These are phyloP conservation scores for Poecile atricapillus DNA, from an alignment of 2,113 vertebrate species.

Conservation along the genomic window DNA sequence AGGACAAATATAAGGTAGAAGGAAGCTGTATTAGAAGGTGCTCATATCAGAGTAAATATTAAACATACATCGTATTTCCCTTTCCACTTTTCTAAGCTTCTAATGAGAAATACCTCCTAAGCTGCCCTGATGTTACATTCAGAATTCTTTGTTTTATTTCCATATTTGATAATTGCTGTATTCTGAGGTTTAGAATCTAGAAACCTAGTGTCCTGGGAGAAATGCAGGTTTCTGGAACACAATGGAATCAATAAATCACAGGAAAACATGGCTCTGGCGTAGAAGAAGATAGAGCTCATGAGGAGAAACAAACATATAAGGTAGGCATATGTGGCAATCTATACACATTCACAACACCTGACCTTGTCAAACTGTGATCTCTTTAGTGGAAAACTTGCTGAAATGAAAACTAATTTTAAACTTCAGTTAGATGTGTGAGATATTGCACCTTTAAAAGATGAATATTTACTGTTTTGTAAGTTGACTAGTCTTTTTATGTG, in stretches of 20 bases:
- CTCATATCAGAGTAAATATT: background rate
- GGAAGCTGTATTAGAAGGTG: background rate
- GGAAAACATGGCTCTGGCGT: background rate
- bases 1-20: background rate
- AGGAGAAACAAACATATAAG: background rate
- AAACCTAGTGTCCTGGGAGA: background rate
- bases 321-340: background rate
- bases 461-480: background rate
- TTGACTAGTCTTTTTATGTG: background rate
- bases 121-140: background rate
- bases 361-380: background rate
- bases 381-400: background rate
- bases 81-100: background rate
- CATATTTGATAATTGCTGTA: background rate
- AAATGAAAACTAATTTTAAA: background rate
- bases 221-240: background rate
- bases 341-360: background rate
- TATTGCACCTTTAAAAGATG: background rate
- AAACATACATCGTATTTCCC: background rate
- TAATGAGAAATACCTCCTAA: background rate
- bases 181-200: background rate
- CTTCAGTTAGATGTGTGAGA: background rate
- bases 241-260: background rate
- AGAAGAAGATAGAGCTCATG: background rate
- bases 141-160: background rate